Evolutionary conservation across 2,113 vertebrate genomes (phyloP).

Genomic region (Microcebus murinus): DNA sequence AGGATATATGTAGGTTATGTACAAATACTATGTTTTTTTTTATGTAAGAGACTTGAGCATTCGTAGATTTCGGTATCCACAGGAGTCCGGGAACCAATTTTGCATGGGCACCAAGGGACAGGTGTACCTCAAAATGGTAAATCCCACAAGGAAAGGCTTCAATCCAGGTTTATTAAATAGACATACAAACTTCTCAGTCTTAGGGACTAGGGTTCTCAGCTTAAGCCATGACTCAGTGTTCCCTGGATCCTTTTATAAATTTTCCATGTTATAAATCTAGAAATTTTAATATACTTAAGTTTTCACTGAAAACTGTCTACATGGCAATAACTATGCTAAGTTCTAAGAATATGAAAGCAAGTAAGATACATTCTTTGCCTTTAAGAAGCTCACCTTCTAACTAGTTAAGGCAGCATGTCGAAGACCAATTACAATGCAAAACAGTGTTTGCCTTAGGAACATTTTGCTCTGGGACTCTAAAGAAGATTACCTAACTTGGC

Average conservation of each 20-base stretch:
- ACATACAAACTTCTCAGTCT: background rate
- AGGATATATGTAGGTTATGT: background rate
- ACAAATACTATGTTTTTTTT: background rate
- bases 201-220: background rate
- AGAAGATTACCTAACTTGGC: background rate
- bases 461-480: background rate
- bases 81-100: background rate
- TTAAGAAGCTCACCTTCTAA: background rate
- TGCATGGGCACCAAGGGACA: background rate
- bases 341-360: background rate
- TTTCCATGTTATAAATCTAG: background rate
- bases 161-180: background rate
- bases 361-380: background rate
- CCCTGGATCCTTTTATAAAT: background rate
- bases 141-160: background rate
- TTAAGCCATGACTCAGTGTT: background rate
- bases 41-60: background rate
- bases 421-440: background rate
- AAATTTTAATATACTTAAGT: background rate
- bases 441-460: background rate
- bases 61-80: background rate
- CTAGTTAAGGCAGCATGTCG: background rate
- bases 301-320: background rate
- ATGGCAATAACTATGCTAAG: background rate
- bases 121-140: background rate